phyloP scores from a whole-genome alignment of 2,888 invertebrate species.

The Acrocera orbiculus region DNA sequence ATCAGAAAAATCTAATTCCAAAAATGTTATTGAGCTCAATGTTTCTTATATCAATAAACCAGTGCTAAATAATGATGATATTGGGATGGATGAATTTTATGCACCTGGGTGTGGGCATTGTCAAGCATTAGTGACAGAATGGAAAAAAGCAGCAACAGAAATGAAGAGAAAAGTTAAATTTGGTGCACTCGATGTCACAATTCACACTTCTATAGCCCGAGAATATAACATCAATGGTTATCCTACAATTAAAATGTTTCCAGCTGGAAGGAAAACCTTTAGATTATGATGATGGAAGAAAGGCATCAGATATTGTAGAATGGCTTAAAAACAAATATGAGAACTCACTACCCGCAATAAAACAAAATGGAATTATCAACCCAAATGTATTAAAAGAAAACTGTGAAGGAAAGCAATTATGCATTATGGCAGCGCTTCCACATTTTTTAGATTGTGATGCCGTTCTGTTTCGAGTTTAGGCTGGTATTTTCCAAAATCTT shows the following conservation, averaged over 20 bases:
- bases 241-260: slow-evolving; percentile 90
- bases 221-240: slow-evolving; percentile 83
- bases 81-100: slow-evolving; percentile 96
- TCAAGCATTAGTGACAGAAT: slow-evolving; percentile 90
- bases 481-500: too few relatives aligned
- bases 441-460: slow-evolving; percentile 94
- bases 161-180: slow-evolving; percentile 93
- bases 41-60: slow-evolving; percentile 88
- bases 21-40: slow-evolving; percentile 73
- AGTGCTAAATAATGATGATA: slow-evolving; percentile 81
- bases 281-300: slow-evolving; percentile 89
- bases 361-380: slow-evolving; percentile 51
- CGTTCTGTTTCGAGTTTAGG: too few relatives aligned
- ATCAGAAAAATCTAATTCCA: too few relatives aligned
- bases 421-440: slow-evolving; percentile 81
- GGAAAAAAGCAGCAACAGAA: slow-evolving; percentile 86
- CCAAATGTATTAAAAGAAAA: slow-evolving; percentile 47
- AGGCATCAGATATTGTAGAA: slow-evolving; percentile 70
- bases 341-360: slow-evolving; percentile 80
- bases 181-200: slow-evolving; percentile 92
- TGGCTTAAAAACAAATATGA: slow-evolving; percentile 77
- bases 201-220: slow-evolving; percentile 61
- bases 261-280: slow-evolving; percentile 56
- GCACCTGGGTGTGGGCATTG: slow-evolving; percentile 97
- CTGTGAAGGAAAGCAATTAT: slow-evolving; percentile 77